phyloP scores from a whole-genome alignment of 1,140 invertebrate genomes.

The Tetragnatha versicolor region DNA sequence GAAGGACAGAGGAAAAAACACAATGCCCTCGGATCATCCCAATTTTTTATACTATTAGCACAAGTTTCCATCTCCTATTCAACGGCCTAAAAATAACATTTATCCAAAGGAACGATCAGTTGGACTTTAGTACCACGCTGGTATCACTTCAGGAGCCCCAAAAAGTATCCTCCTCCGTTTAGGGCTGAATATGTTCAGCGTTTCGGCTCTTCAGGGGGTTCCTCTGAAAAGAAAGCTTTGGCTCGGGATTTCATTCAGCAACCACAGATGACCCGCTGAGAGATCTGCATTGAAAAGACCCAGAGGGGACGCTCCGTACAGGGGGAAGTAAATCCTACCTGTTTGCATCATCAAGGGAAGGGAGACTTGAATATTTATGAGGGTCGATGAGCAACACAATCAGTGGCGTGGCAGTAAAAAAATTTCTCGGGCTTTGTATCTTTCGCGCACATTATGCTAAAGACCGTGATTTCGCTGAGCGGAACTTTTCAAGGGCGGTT shows the following conservation, averaged over 20 bases:
- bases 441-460: slow-evolving; percentile 25
- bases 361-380: slow-evolving; percentile 36
- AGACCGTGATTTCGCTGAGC: not conserved
- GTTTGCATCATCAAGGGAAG: not conserved
- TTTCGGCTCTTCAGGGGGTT: not conserved
- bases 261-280: not conserved
- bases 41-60: not conserved
- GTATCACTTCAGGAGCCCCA: not conserved
- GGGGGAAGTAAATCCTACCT: not conserved
- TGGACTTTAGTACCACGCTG: not conserved
- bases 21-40: too few relatives aligned
- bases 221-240: not conserved
- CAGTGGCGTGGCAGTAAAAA: slow-evolving; percentile 16
- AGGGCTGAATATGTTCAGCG: not conserved
- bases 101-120: not conserved
- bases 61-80: not conserved
- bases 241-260: slow-evolving; percentile 2
- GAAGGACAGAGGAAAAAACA: too few relatives aligned
- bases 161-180: not conserved
- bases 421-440: not conserved
- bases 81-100: not conserved
- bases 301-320: not conserved
- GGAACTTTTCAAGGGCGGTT: slow-evolving; percentile 1
- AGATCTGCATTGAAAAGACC: not conserved
- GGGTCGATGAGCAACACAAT: slow-evolving; percentile 8